These are phyloP conservation scores for Albula goreensis DNA, from an alignment of 2,113 vertebrate genomes.

Conservation along the genomic window DNA sequence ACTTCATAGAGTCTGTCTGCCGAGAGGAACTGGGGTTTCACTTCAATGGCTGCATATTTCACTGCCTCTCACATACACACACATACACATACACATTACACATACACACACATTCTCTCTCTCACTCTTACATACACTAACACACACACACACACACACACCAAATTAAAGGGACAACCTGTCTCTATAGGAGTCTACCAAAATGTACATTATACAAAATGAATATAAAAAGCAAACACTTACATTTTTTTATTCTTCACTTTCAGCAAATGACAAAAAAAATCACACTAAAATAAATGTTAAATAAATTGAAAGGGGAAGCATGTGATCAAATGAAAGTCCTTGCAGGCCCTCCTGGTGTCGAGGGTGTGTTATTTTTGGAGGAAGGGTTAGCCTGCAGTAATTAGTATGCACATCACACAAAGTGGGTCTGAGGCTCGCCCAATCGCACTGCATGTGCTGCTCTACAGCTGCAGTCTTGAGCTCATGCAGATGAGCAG, in stretches of 20 bases:
- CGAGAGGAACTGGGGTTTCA: constrained; percentile 6
- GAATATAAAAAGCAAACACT: background rate
- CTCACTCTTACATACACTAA: background rate
- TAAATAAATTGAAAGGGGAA: background rate
- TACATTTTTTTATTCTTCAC: no score
- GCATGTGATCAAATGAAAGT: background rate
- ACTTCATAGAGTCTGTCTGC: background rate
- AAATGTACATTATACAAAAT: background rate
- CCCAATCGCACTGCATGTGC: background rate
- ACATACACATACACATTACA: background rate
- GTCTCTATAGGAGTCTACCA: background rate
- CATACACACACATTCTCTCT: background rate
- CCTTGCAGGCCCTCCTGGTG: background rate
- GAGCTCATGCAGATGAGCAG: constrained; percentile 15
- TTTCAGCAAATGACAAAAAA: no score
- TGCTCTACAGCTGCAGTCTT: constrained; percentile 16
- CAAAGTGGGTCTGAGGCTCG: constrained; percentile 10
- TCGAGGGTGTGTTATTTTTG: background rate
- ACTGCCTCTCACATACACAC: background rate
- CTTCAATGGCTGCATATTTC: constrained; percentile 4
- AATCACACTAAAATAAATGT: no score
- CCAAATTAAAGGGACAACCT: background rate
- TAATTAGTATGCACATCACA: constrained; percentile 18
- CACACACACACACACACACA: background rate
- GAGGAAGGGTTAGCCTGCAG: background rate